Evolutionary conservation across 37 sponge, comb jelly and placozoan genomes (phyloP), one percentile per base, ranked within the genome.

Genomic region (Lycopodina hypogea): DNA sequence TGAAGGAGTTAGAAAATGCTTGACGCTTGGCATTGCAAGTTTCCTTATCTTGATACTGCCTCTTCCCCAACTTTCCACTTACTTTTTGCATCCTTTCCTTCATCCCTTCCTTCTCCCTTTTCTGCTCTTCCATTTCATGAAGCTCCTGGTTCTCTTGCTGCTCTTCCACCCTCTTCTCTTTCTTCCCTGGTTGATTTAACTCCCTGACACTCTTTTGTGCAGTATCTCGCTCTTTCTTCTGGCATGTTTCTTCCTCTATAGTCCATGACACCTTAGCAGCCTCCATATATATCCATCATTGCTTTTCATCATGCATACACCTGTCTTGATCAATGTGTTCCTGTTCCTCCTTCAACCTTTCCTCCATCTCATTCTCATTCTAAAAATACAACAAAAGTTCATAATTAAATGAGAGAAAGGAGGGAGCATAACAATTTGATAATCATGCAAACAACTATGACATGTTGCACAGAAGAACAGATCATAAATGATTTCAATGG

Each of bases 351-450:
- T 23, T 48, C 19, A 80, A 35, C 48, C 64, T 28, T 30, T 56
- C 35, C 66, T 84, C 85, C 50, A 63, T 61, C 24, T 89, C 84
- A 18, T 65, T 61, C 36, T 72, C 72, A 30, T 22, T 51, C 72
- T 72, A 65, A 42, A 3, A n/a, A n/a, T n/a, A n/a, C n/a, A n/a
- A n/a, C n/a, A n/a, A n/a, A n/a, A n/a, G n/a, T n/a, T n/a, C n/a
- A n/a, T n/a, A n/a, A n/a, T n/a, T n/a, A n/a, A n/a, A n/a, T n/a
- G n/a, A n/a, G n/a, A n/a, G n/a, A n/a, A n/a, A n/a, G n/a, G n/a
- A n/a, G n/a, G n/a, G n/a, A n/a, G n/a, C n/a, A n/a, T n/a, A n/a
- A n/a, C n/a, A n/a, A n/a, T n/a, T n/a, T n/a, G n/a, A n/a, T n/a
- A n/a, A n/a, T n/a, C n/a, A n/a, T n/a, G n/a, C n/a, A n/a, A n/a